phyloP scores from a whole-genome alignment of 1,140 invertebrate species.

The Lucilia cuprina region DNA sequence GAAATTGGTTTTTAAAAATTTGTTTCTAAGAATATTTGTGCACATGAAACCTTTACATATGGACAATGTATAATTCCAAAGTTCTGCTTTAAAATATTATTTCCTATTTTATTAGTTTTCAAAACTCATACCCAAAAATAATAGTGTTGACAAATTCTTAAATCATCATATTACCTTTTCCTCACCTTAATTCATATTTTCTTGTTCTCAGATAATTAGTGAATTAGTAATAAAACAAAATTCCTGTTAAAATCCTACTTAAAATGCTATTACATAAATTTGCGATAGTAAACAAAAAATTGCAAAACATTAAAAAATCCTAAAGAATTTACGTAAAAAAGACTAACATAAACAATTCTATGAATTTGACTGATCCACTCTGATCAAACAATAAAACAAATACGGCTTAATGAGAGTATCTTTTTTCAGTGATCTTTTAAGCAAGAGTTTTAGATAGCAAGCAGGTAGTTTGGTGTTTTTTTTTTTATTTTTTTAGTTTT shows the following conservation, averaged over 20 bases:
- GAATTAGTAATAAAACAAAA: neutral
- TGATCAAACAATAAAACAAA: neutral
- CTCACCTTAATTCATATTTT: neutral
- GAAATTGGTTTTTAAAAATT: too few relatives aligned
- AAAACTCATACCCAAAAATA: too few relatives aligned
- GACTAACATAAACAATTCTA: neutral
- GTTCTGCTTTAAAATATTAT: too few relatives aligned
- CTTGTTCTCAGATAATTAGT: neutral
- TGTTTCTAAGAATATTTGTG: too few relatives aligned
- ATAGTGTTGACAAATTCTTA: too few relatives aligned
- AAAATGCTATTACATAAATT: constrained; percentile 9
- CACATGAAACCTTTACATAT: too few relatives aligned
- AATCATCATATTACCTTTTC: too few relatives aligned
- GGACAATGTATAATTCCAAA: too few relatives aligned
- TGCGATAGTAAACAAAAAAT: neutral
- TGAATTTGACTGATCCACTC: neutral
- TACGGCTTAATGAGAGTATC: neutral
- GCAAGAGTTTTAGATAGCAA: neutral
- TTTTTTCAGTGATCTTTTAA: neutral
- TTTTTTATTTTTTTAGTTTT: neutral
- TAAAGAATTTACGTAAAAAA: neutral
- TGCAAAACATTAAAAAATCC: neutral
- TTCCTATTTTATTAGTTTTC: too few relatives aligned
- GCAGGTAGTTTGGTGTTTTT: neutral
- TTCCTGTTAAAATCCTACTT: constrained; percentile 7